Conservation (phyloP, 2,113 vertebrate genomes). For the Cololabis saira region DNA sequence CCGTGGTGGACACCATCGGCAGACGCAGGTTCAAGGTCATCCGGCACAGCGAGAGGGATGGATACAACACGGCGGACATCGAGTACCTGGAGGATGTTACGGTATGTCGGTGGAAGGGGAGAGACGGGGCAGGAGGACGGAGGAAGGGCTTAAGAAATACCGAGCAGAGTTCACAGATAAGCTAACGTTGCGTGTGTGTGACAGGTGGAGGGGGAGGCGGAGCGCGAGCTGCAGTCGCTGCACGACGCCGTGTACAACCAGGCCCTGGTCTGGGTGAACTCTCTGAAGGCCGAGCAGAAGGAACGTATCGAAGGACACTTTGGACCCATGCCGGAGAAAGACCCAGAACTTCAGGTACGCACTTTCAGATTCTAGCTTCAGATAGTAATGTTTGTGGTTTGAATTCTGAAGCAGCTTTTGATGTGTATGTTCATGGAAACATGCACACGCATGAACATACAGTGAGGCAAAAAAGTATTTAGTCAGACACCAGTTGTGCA, state of each 20-base stretch:
- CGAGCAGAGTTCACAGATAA: not conserved
- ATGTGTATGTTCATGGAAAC: too few species aligned
- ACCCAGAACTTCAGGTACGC: slow-evolving; percentile 86
- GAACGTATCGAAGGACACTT: slow-evolving; percentile 92
- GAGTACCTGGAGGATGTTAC: slow-evolving; percentile 92
- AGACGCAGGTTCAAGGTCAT: slow-evolving; percentile 88
- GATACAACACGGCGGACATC: slow-evolving; percentile 92
- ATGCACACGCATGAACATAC: too few species aligned
- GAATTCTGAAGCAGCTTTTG: too few species aligned
- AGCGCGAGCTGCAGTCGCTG: slow-evolving; percentile 85
- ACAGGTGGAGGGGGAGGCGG: slow-evolving; percentile 87
- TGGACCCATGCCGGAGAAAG: slow-evolving; percentile 90
- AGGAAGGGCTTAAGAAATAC: not conserved
- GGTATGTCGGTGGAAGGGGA: slow-evolving; percentile 57
- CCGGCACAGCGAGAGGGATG: slow-evolving; percentile 88
- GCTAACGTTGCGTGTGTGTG: slow-evolving; percentile 6
- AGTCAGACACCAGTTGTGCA: too few species aligned
- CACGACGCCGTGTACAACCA: slow-evolving; percentile 90
- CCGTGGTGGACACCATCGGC: slow-evolving; percentile 89
- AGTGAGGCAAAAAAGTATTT: too few species aligned
- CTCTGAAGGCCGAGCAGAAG: slow-evolving; percentile 89
- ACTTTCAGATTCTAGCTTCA: too few species aligned
- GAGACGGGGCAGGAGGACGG: not conserved
- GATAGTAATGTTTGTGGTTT: too few species aligned
- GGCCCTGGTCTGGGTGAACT: slow-evolving; percentile 90